Evolutionary conservation across 1,140 invertebrate genomes (phyloP), one percentile per base, ranked within the genome.

Genomic region (Amyelois transitella): DNA sequence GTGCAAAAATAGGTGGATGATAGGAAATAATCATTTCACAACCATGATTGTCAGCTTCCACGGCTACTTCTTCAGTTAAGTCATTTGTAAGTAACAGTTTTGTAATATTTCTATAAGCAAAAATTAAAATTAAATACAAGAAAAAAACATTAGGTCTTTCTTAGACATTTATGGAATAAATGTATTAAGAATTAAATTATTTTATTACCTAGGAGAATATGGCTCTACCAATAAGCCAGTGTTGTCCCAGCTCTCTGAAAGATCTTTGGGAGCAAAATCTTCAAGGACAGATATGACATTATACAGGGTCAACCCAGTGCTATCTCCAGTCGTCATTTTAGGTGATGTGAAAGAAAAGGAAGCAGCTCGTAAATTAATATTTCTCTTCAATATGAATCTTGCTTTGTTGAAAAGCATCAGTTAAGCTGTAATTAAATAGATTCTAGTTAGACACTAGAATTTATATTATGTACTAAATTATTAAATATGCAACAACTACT

Each of bases 241-340:
- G 89, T 99, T 99, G 80, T 99, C 98, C 97, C 98, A 99, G 21
- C 89, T 91, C 65, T 93, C 96, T 0, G 97, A 95, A 8, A 96
- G 88, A 3, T 84, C 77, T 12, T 91, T 79, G 24, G 94, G 91
- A 7, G 96, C 95, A 85, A 94, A 93, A 18, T 88, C 76, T 72
- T 95, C 89, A 22, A 98, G 81, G 52, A 86, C 81, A 14, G 86
- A 64, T 2, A 96, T 75, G 2, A 96, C 91, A 32, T 90, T 80
- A 10, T 77, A 70, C 28, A 96, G 72, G 3, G 89, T 67, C 12
- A 91, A 58, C 53, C 92, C 92, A 50, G 53, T 57, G 60, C 60
- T 71, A 51, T 80, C 72, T 51, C 64, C 70, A 47, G 60, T 62
- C 51, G 70, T 63, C 71, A 78, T 78, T 55, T 75, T 80, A n/a